Evolutionary conservation across 2,888 invertebrate genomes (phyloP), one percentile per base, ranked within the genome.

Genomic region (Carterocephalus palaemon): DNA sequence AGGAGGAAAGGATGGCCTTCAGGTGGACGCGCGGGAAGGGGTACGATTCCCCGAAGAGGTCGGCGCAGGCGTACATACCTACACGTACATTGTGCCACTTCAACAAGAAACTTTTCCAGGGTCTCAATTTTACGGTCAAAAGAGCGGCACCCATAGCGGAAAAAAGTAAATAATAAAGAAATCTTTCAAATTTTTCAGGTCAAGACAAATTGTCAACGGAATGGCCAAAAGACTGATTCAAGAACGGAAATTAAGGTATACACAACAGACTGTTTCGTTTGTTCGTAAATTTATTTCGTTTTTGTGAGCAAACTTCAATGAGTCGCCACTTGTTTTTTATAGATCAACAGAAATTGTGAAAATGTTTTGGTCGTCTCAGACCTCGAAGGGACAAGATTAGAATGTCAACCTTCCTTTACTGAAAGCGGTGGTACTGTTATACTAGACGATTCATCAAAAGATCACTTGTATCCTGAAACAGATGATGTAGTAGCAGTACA

Each of bases 191-290:
- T 17, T 9, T 54, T 48, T 22, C 49, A 67, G 67, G 22, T 46
- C 2, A 63, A 56, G 49, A 53, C 49, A 12, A 47, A 51, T 6
- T 8, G 50, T 10, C 48, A 52, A 33, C 62, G 64, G 4, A 48
- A 37, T 36, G 45, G 46, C 17, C 57, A 47, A 15, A 65, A 53
- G 47, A 43, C 51, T 6, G 67, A 65, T 43, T 65, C 65, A 4
- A 69, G 58, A 49, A 54, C 59, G 9, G 70, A 72, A 23, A 39
- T 67, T 1, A 66, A 65, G 58, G 71, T 67, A 54, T 39, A 3
- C n/a, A n/a, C n/a, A n/a, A n/a, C n/a, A n/a, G 53, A 41, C 29
- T 29, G 28, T 4, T 31, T 19, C 5, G 8, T 19, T 33, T 19
- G 3, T 9, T 33, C 13, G 6, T 20, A 5, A 33, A 38, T 31